Conservation (phyloP, 2,888 invertebrate genomes). For the Scaptomyza caliginosa region DNA sequence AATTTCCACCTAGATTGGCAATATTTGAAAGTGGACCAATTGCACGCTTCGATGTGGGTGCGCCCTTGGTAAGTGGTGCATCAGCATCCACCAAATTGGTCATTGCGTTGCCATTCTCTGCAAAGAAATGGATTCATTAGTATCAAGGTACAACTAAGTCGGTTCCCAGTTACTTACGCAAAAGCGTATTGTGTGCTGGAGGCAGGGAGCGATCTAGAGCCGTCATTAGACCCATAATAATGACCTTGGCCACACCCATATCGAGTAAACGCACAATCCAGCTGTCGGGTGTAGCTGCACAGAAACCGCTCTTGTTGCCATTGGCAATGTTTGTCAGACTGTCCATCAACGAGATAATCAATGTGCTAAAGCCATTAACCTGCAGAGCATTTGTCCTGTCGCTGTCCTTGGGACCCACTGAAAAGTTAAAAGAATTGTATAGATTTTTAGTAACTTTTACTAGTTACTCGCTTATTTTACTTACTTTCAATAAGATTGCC, state of each 20-base stretch:
- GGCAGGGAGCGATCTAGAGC: slow-evolving; percentile 48
- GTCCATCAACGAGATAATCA: slow-evolving; percentile 57
- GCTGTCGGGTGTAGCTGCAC: slow-evolving; percentile 51
- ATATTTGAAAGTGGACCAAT: slow-evolving; percentile 18
- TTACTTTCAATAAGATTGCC: slow-evolving; percentile 60
- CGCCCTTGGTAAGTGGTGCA: slow-evolving; percentile 19
- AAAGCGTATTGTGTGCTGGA: neutral
- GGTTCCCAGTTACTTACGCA: slow-evolving; percentile 21
- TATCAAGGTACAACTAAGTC: accelerated
- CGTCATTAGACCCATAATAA: slow-evolving; percentile 58
- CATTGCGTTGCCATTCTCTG: slow-evolving; percentile 27
- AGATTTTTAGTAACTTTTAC: no score
- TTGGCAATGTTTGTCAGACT: slow-evolving; percentile 52
- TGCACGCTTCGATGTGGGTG: slow-evolving; percentile 43
- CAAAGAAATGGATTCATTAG: neutral
- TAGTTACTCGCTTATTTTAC: slow-evolving; percentile 15
- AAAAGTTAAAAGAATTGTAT: neutral
- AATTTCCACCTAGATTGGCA: slow-evolving; percentile 19
- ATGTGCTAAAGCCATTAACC: slow-evolving; percentile 56
- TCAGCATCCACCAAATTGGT: slow-evolving; percentile 32
- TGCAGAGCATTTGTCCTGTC: slow-evolving; percentile 35
- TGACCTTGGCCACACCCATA: slow-evolving; percentile 59
- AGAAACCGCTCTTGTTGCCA: slow-evolving; percentile 57
- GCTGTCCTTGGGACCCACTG: slow-evolving; percentile 54
- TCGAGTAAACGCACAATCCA: slow-evolving; percentile 65